phyloP scores from a whole-genome alignment of 2,797 vertebrate species.

The Protonibea diacanthus region DNA sequence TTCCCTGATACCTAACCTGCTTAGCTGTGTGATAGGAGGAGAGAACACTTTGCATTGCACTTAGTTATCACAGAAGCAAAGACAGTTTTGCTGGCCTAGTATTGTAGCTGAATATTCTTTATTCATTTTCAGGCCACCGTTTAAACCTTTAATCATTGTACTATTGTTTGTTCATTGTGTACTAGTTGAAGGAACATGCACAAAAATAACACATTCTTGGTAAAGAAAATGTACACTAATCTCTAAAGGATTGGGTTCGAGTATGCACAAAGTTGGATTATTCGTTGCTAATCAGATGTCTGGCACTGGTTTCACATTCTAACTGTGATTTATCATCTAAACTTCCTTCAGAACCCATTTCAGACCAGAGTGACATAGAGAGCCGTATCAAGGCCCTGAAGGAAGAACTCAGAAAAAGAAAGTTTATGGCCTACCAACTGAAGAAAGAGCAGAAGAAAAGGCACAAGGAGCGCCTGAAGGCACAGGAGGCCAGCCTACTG shows the following conservation, averaged over 20 bases:
- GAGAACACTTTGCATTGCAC: constrained; percentile 50
- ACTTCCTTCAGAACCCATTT: constrained; percentile 88
- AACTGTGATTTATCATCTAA: constrained; percentile 54
- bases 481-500: constrained; percentile 95
- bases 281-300: constrained; percentile 63
- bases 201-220: constrained; percentile 48
- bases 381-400: constrained; percentile 93
- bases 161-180: constrained; percentile 47
- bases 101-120: constrained; percentile 24
- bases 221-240: constrained; percentile 75
- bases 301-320: constrained; percentile 66
- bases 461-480: constrained; percentile 94
- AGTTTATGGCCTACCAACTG: constrained; percentile 93
- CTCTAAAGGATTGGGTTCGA: constrained; percentile 60
- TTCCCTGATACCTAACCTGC: constrained; percentile 70
- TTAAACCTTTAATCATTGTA: constrained; percentile 46
- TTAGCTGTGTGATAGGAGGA: constrained; percentile 60
- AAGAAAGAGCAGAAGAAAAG: constrained; percentile 97
- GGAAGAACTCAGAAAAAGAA: constrained; percentile 93
- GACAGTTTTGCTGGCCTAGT: constrained; percentile 19
- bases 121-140: constrained; percentile 36
- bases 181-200: constrained; percentile 13
- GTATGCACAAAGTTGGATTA: constrained; percentile 73
- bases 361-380: constrained; percentile 97
- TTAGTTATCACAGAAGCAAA: constrained; percentile 42